phyloP scores from a whole-genome alignment of 2,797 vertebrate species.

The Pangasius larnaudii region DNA sequence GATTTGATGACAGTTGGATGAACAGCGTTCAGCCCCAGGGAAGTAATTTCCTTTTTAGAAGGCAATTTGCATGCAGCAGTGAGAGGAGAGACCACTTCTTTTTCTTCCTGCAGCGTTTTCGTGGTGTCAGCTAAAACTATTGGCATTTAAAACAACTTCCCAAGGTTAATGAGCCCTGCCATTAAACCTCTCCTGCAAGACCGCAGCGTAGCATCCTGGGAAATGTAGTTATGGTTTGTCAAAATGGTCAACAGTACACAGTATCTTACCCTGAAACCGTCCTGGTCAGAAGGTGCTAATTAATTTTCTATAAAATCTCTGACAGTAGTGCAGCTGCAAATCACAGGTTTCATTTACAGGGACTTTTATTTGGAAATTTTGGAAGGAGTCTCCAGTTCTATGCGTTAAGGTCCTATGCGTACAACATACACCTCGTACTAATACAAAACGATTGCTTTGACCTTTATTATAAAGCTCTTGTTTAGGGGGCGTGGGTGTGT shows the following conservation, averaged over 20 bases:
- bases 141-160: constrained; percentile 84
- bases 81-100: constrained; percentile 74
- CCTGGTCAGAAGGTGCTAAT: background rate
- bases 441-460: background rate
- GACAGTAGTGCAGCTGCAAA: background rate
- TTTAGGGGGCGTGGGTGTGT: background rate
- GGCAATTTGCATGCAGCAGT: constrained; percentile 82
- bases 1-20: constrained; percentile 83
- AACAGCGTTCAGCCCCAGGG: constrained; percentile 79
- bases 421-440: background rate
- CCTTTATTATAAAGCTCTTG: background rate
- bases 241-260: background rate
- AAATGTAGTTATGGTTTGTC: constrained; percentile 49
- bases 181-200: constrained; percentile 71
- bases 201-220: constrained; percentile 47
- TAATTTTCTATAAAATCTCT: background rate
- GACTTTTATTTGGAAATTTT: background rate
- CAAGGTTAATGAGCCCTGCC: constrained; percentile 86
- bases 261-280: background rate
- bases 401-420: too few species aligned
- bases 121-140: constrained; percentile 80
- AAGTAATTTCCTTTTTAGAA: constrained; percentile 87
- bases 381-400: background rate
- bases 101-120: constrained; percentile 56
- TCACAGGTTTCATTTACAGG: background rate